These are phyloP conservation scores for Andrena cerasifolii DNA, from an alignment of 1,140 invertebrate species.

Conservation along the genomic window DNA sequence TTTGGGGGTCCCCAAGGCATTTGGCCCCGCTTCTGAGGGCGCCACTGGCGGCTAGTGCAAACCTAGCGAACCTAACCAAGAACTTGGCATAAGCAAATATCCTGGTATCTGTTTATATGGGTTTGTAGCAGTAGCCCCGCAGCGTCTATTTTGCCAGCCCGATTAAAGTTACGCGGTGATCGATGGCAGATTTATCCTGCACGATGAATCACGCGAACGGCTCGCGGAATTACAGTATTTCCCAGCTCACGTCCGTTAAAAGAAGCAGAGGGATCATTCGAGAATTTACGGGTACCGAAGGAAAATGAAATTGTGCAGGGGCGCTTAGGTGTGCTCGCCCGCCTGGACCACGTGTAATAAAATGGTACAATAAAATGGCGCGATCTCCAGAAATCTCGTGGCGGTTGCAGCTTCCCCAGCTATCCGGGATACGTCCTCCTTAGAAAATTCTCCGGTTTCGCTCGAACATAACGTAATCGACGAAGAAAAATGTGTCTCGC, in stretches of 20 bases:
- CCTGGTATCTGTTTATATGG: too few species aligned
- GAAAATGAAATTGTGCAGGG: constrained; percentile 29
- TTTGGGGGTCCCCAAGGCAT: too few species aligned
- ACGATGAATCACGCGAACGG: constrained; percentile 9
- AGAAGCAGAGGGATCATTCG: constrained; percentile 8
- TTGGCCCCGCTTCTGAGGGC: too few species aligned
- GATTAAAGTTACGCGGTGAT: too few species aligned
- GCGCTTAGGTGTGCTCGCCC: constrained; percentile 2
- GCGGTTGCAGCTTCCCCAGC: not conserved
- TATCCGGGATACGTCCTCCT: not conserved
- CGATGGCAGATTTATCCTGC: not conserved
- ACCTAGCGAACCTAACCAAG: too few species aligned
- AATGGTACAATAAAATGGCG: constrained; percentile 28
- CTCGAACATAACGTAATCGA: constrained; percentile 8
- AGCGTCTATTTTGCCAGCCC: too few species aligned
- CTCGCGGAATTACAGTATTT: not conserved
- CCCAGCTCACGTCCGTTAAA: not conserved
- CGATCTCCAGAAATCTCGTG: constrained; percentile 20
- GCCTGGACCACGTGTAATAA: constrained; percentile 25
- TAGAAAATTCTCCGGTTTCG: not conserved
- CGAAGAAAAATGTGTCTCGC: not conserved
- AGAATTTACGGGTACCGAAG: constrained; percentile 19
- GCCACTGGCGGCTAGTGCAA: too few species aligned
- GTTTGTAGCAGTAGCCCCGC: too few species aligned
- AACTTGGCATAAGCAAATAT: too few species aligned